A percentile compares a stretch with the other conserved stretches of the same genome.
phyloP scores from a whole-genome alignment of 2,888 invertebrate species.

The Boloria euphrosyne region DNA sequence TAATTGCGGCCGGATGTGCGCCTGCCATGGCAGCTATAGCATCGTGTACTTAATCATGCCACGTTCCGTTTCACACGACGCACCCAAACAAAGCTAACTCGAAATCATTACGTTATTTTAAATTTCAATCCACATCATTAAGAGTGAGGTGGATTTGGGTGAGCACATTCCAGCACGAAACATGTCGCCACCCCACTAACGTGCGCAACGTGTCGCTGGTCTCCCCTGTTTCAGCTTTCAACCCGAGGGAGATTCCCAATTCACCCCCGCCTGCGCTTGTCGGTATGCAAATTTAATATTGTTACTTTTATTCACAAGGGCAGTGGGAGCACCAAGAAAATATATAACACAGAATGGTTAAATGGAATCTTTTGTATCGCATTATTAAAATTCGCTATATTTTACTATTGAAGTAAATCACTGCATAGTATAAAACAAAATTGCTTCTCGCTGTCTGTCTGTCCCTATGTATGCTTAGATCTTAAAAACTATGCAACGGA shows the following conservation, averaged over 20 bases:
- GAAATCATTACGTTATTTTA: conserved; percentile 33
- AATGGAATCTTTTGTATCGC: conserved; percentile 13
- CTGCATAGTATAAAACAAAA: no score
- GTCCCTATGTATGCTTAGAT: no score
- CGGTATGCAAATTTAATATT: conserved; percentile 77
- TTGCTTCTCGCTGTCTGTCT: no score
- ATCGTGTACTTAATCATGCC: conserved; percentile 57
- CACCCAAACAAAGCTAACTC: conserved; percentile 50
- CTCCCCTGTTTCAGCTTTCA: conserved; percentile 42
- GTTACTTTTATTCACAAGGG: conserved; percentile 78
- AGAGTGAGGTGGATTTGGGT: conserved; percentile 51
- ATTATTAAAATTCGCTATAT: background rate
- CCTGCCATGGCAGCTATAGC: conserved; percentile 50
- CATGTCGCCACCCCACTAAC: conserved; percentile 47
- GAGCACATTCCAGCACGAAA: conserved; percentile 72
- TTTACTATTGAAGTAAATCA: no score
- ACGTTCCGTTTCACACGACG: conserved; percentile 53
- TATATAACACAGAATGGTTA: conserved; percentile 20
- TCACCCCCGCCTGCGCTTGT: conserved; percentile 45
- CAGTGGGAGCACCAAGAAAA: conserved; percentile 55
- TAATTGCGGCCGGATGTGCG: conserved; percentile 62
- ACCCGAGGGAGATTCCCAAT: conserved; percentile 25
- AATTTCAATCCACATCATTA: conserved; percentile 45
- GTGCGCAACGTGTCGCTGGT: conserved; percentile 55
- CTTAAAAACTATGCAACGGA: no score